These are phyloP conservation scores for Eledona agricola DNA, from an alignment of 2,888 invertebrate species.

Conservation along the genomic window DNA sequence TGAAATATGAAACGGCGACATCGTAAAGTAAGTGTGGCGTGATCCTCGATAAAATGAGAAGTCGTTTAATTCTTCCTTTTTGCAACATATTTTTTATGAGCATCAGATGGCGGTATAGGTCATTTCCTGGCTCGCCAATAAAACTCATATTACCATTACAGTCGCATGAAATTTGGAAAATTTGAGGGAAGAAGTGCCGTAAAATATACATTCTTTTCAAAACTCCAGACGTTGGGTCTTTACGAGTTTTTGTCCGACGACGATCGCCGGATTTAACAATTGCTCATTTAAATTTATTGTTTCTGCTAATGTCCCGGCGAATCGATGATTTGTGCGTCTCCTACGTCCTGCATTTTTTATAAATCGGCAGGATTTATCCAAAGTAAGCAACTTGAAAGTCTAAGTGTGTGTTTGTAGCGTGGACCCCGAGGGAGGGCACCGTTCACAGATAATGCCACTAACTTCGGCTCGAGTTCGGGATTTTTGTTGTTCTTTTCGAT, in stretches of 20 bases:
- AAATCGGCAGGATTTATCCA: conserved; percentile 47
- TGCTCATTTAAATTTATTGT: too few relatives aligned
- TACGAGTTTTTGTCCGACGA: too few relatives aligned
- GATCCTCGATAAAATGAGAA: conserved; percentile 15
- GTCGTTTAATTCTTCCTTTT: conserved; percentile 9
- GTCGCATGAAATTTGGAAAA: conserved; percentile 6
- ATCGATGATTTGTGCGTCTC: conserved; percentile 33
- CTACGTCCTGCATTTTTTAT: conserved; percentile 47
- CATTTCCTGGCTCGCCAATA: conserved; percentile 10
- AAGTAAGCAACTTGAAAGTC: conserved; percentile 50
- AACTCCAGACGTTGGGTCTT: too few relatives aligned
- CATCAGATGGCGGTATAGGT: conserved; percentile 8
- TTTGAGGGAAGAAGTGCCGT: too few relatives aligned
- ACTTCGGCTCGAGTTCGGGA: conserved; percentile 54
- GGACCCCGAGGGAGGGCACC: conserved; percentile 51
- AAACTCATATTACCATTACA: conserved; percentile 10
- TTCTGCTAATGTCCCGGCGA: too few relatives aligned
- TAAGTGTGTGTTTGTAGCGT: conserved; percentile 51
- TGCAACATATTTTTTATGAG: conserved; percentile 16
- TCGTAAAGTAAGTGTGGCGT: background rate
- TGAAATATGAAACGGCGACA: conserved; percentile 14
- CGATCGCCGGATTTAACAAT: too few relatives aligned
- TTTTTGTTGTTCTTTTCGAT: conserved; percentile 59
- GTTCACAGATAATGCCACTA: conserved; percentile 56
- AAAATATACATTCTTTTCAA: too few relatives aligned